phyloP scores from a whole-genome alignment of 2,888 invertebrate species.

The Mythimna albipuncta region DNA sequence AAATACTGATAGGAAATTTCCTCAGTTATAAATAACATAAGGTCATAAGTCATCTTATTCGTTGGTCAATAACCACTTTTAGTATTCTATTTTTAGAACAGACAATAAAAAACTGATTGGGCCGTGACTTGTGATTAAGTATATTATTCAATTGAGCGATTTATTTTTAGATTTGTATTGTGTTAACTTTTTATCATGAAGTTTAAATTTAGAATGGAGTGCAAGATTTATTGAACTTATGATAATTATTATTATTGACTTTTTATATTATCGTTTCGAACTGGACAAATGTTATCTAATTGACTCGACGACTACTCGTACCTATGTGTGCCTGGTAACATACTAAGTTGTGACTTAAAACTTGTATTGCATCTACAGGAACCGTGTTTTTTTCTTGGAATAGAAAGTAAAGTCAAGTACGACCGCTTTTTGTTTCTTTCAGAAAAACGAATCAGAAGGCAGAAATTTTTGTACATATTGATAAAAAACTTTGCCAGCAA shows the following conservation, averaged over 20 bases:
- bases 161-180: slow-evolving; percentile 38
- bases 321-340: too few relatives aligned
- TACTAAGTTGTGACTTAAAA: too few relatives aligned
- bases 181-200: slow-evolving; percentile 12
- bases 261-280: neutral
- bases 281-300: neutral
- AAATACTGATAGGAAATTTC: slow-evolving; percentile 43
- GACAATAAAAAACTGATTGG: slow-evolving; percentile 28
- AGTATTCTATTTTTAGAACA: slow-evolving; percentile 19
- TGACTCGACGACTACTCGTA: neutral
- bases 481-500: too few relatives aligned
- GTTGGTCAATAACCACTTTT: slow-evolving; percentile 40
- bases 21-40: slow-evolving; percentile 43
- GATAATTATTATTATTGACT: neutral
- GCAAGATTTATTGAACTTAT: slow-evolving; percentile 8
- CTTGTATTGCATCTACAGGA: neutral
- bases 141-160: slow-evolving; percentile 24
- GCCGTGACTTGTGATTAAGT: slow-evolving; percentile 40
- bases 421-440: too few relatives aligned
- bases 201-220: slow-evolving; percentile 24
- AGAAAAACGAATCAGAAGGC: too few relatives aligned
- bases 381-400: neutral
- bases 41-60: slow-evolving; percentile 27
- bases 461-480: too few relatives aligned
- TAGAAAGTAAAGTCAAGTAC: neutral